Conservation (phyloP, 2,797 vertebrate genomes). For the Gymnodraco acuticeps region DNA sequence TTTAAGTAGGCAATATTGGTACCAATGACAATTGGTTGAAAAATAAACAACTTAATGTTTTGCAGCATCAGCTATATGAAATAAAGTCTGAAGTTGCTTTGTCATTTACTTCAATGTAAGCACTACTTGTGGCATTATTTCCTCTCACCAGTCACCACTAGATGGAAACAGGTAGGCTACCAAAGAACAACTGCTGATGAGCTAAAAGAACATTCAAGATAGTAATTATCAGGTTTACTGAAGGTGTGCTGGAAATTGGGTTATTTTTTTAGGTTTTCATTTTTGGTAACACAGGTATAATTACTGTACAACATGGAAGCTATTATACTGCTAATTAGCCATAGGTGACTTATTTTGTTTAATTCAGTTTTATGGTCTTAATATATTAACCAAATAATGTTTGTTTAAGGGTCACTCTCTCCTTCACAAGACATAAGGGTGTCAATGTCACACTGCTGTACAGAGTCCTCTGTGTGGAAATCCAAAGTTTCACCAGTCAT, state of each 20-base stretch:
- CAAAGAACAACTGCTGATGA: neutral
- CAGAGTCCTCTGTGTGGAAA: constrained; percentile 18
- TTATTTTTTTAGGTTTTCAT: neutral
- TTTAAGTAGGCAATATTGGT: constrained; percentile 58
- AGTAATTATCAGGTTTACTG: neutral
- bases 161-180: constrained; percentile 67
- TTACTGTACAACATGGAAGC: neutral
- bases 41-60: constrained; percentile 75
- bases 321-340: neutral
- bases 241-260: neutral
- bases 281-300: neutral
- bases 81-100: constrained; percentile 76
- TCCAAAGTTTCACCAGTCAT: constrained; percentile 58
- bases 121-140: constrained; percentile 7
- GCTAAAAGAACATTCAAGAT: neutral
- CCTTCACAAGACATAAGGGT: neutral
- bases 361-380: neutral
- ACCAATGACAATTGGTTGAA: constrained; percentile 69
- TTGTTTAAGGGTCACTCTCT: neutral
- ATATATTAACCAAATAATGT: neutral
- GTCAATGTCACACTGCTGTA: neutral
- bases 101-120: constrained; percentile 35
- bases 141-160: constrained; percentile 50
- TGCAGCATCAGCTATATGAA: constrained; percentile 67
- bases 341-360: neutral